Evolutionary conservation across 2,113 vertebrate genomes (phyloP), one percentile per base, ranked within the genome.

Genomic region (Phyllostomus discolor): DNA sequence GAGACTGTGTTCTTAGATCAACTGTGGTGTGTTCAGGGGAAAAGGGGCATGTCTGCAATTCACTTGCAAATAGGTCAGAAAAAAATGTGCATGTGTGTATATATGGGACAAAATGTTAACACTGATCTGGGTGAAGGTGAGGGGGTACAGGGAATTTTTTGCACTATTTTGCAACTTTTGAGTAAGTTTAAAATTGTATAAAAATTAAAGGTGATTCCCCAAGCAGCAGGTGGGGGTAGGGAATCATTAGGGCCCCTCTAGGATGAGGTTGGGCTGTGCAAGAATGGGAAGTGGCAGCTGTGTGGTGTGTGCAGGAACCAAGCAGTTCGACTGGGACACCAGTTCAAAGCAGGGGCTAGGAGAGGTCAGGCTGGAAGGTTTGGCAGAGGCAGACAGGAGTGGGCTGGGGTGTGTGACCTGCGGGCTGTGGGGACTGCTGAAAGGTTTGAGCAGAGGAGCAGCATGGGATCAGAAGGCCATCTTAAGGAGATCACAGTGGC

Each of bases 351-450:
- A 1, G 8, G 33, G 28, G 2, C 19, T 19, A 14, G 28, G 62
- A 4, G n/a, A 33, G n/a, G 2, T 2, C 7, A 11, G 76, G n/a
- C 15, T n/a, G 1, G 0, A 35, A 24, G 43, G 26, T 52, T 5
- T 12, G 5, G 26, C 11, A 5, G 66, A 46, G 10, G 48, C 85
- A 2, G 6, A 31, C 1, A 1, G 33, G 4, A 22, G 54, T 69
- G 62, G 62, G 26, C 20, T 8, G 31, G 31, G 43, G 43, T 28
- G 54, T 16, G 46, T 4, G 10, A 35, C 62, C 83, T 33, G 69
- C 35, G 10, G 64, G 38, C 70, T 50, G 14, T 43, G 33, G n/a
- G 64, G 26, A 5, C 5, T 3, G 2, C 7, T 1, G 66, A 20
- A 33, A 26, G 50, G 84, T 48, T 83, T 4, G 54, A 28, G 59